phyloP scores from a whole-genome alignment of 2,888 invertebrate genomes.

The Monochamus alternatus region DNA sequence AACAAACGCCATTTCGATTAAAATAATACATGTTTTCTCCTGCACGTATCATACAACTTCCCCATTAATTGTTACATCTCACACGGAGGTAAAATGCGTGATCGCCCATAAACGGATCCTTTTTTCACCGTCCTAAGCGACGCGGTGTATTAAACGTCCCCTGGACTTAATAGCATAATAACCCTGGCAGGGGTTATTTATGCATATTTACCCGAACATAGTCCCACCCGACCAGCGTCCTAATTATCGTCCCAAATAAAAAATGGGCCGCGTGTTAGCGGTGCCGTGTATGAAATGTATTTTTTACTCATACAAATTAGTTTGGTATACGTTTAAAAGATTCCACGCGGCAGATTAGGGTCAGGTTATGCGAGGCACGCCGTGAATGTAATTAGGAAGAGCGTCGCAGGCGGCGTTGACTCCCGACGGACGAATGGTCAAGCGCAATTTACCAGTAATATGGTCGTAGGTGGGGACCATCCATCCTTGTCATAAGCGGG shows the following conservation, averaged over 20 bases:
- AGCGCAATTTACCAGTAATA: slow-evolving; percentile 22
- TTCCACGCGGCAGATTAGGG: slow-evolving; percentile 14
- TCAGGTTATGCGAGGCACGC: neutral
- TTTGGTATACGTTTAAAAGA: slow-evolving; percentile 12
- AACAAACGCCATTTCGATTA: no score
- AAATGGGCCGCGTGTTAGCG: slow-evolving; percentile 4
- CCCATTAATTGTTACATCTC: no score
- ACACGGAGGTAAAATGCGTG: no score
- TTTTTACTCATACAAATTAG: slow-evolving; percentile 5
- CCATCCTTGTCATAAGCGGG: slow-evolving; percentile 25
- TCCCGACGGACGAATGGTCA: slow-evolving; percentile 18
- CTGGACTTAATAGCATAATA: neutral
- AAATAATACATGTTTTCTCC: no score
- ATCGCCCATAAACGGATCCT: no score
- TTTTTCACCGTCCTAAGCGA: neutral
- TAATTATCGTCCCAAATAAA: slow-evolving; percentile 16
- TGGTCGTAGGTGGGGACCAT: slow-evolving; percentile 7
- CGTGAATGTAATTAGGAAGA: slow-evolving; percentile 22
- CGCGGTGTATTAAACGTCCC: neutral
- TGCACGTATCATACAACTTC: no score
- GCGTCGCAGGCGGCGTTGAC: neutral
- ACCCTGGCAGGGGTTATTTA: neutral
- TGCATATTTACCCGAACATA: slow-evolving; percentile 11
- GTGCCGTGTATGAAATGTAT: slow-evolving; percentile 4
- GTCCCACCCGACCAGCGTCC: neutral